Base-by-base conservation (phyloP, 2,888 invertebrate species). In the Halocaridina rubra region DNA sequence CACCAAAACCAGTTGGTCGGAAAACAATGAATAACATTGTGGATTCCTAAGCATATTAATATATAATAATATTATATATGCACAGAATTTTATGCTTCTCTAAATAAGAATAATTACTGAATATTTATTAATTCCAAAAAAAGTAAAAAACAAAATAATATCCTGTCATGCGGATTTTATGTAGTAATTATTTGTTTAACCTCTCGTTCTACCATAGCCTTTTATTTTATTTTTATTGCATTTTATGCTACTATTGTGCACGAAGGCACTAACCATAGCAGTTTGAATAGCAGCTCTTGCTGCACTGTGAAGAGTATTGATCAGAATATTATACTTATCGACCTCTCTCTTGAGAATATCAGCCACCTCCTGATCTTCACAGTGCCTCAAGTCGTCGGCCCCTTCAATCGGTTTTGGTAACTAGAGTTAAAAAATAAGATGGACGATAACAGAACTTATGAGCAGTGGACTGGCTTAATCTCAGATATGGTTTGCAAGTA, bases 281-380 rank as follows among this genome's bases (percentile, higher is more conserved):
- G 75, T 39, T n/a, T 72, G 64, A n/a, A 78, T 8, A 30, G 78
- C 82, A 29, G 71, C 61, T 16, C 77, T 71, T 22, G 77, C 22
- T 13, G 71, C n/a, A 10, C 32, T 19, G 2, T 71, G 71, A 30
- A 84, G 71, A 22, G 71, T 24, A 16, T 27, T 27, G 1, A 84
- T 7, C 5, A 71, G 61, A 19, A 1, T 46, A 64, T 84, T 84
- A 61, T 72, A 71, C 39, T 46, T 39, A 16, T 71, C 19, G 13
- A 59, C 64, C 61, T 84, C 82, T 24, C 72, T 61, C 64, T n/a
- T 59, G 29, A 84, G 33, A 29, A 84, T 27, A n/a, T 72, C 46
- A 59, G 32, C 61, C 30, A 84, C n/a, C 13, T 78, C 82, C 30
- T 46, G 27, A n/a, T 84, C 78, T n/a, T 78, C 78, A 61, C 59